Evolutionary conservation across 2,888 invertebrate genomes (phyloP), one percentile per base, ranked within the genome.

Genomic region (Alentia gelatinosa): DNA sequence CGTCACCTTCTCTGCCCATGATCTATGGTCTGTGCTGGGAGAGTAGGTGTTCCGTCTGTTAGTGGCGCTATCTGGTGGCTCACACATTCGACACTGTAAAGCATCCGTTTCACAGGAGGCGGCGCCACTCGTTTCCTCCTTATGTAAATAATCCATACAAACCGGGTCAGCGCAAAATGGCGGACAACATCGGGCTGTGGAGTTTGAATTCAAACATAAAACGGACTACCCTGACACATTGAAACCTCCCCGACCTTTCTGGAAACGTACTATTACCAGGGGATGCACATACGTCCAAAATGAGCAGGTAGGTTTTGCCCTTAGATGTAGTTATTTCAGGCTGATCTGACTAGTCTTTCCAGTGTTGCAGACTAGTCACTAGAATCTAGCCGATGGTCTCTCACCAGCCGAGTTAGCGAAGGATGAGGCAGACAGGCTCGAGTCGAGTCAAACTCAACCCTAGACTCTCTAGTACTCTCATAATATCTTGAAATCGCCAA

Each of bases 181-280:
- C 83, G 83, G 83, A 83, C 30, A n/a, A 5, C 37, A 15, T 83
- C 83, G 83, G 83, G 83, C 83, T 37, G 40, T 83, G 83, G 35
- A 39, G 83, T 39, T 68, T 83, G 40, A 83, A 83, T 83, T 83
- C 83, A 83, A 83, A 83, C 37, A 83, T 39, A 83, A 83, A 83
- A 83, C 83, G 83, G 83, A 83, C 83, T 83, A 83, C 83, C 39
- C 23, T 40, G 37, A 30, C 83, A 40, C 35, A 40, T 26, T 83
- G 19, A 83, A 83, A n/a, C 39, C 40, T 26, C 39, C 83, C 39
- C 39, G n/a, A 83, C 23, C 83, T 40, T 40, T 40, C 40, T 83
- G 83, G 83, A 83, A 40, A 83, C 40, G 39, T 83, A 83, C 37
- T 37, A 83, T 37, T 83, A 40, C 40, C 23, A 83, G 37, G 83